A percentile compares a stretch with the other conserved stretches of the same genome.
Evolutionary conservation across 1,140 invertebrate species (phyloP).

Genomic region (Diploscapter pachys): DNA sequence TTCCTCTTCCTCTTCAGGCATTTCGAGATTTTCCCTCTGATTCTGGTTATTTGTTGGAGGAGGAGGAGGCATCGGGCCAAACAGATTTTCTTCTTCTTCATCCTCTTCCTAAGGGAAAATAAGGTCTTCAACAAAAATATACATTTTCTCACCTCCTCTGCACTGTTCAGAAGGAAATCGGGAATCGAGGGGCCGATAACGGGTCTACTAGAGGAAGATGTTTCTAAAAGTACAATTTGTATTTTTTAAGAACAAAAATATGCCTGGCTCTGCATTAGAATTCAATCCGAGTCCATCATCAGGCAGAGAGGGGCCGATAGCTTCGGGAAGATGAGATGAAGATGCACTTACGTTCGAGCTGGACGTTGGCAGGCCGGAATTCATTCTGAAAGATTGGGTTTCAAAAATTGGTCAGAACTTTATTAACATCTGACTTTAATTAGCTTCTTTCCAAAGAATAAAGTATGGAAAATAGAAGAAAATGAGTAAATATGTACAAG

Average conservation of each 20-base stretch:
- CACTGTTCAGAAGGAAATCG: neutral
- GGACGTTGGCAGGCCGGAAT: neutral
- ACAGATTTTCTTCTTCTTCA: conserved; percentile 16
- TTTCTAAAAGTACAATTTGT: neutral
- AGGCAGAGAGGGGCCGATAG: conserved; percentile 15
- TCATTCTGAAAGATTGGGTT: too few species aligned
- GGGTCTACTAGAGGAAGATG: neutral
- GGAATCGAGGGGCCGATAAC: conserved; percentile 19
- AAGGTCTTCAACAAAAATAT: neutral
- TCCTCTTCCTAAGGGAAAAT: conserved; percentile 5
- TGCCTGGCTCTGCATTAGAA: neutral
- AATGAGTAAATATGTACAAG: too few species aligned
- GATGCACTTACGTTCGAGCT: neutral
- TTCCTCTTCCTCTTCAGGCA: neutral
- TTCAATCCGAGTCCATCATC: conserved; percentile 5
- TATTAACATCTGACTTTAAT: too few species aligned
- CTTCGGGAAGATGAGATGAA: neutral
- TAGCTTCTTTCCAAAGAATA: too few species aligned
- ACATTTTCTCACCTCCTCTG: neutral
- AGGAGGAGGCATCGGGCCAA: conserved; percentile 15
- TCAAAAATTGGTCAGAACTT: too few species aligned
- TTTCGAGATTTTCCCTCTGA: neutral
- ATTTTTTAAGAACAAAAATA: neutral
- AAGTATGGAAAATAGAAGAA: too few species aligned
- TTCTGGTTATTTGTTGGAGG: neutral